phyloP scores from a whole-genome alignment of 1,140 invertebrate species.

The Gonatopus flavifemur region DNA sequence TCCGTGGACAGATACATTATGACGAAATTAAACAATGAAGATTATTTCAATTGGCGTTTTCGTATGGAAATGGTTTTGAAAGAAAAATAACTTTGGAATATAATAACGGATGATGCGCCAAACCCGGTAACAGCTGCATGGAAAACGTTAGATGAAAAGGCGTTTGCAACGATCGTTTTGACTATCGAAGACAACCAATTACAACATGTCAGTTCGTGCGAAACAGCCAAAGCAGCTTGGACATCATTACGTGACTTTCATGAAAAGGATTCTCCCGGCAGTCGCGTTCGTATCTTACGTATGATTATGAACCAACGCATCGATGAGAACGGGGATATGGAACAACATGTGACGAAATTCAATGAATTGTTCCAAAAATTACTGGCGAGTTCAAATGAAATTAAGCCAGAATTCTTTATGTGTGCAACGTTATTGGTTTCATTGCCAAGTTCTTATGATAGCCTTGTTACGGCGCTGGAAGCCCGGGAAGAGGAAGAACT shows the following conservation, averaged over 20 bases:
- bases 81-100: too few relatives aligned
- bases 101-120: too few relatives aligned
- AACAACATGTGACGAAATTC: neutral
- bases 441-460: too few relatives aligned
- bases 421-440: too few relatives aligned
- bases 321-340: neutral
- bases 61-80: too few relatives aligned
- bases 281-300: neutral
- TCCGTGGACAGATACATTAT: too few relatives aligned
- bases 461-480: too few relatives aligned
- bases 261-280: conserved; percentile 1
- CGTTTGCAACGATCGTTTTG: neutral
- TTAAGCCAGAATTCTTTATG: conserved; percentile 3
- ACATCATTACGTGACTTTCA: too few relatives aligned
- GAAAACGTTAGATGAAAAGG: neutral
- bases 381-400: neutral
- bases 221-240: conserved; percentile 4
- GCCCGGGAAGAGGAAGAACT: conserved; percentile 5
- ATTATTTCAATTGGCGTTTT: too few relatives aligned
- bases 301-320: conserved; percentile 1
- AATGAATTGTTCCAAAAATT: conserved; percentile 5
- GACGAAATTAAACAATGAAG: too few relatives aligned
- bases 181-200: conserved; percentile 2
- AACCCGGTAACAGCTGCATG: neutral
- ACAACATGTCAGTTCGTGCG: neutral